Evolutionary conservation across 2,888 invertebrate genomes (phyloP).

Genomic region (Xanthorhoe designata): DNA sequence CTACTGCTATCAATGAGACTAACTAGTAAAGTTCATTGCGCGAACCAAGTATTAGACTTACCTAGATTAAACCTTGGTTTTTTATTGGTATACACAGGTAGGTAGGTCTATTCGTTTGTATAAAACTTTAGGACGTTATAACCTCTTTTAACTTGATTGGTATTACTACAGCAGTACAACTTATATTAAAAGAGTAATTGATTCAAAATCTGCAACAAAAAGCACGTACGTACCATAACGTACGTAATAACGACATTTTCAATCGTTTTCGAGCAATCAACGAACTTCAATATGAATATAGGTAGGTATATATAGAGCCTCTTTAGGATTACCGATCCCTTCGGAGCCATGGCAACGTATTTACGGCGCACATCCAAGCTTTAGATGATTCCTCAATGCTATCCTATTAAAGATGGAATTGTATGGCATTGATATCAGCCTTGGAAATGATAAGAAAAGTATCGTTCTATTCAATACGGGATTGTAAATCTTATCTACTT

Average conservation of each 20-base stretch:
- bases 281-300: constrained; percentile 47
- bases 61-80: too few species aligned
- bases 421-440: constrained; percentile 58
- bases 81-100: too few species aligned
- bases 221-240: background rate
- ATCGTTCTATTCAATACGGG: constrained; percentile 43
- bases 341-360: constrained; percentile 75
- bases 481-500: constrained; percentile 13
- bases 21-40: too few species aligned
- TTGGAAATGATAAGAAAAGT: constrained; percentile 53
- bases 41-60: too few species aligned
- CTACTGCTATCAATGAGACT: too few species aligned
- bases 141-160: too few species aligned
- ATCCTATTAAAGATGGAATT: constrained; percentile 78
- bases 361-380: constrained; percentile 73
- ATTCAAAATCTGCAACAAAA: background rate
- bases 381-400: constrained; percentile 76
- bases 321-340: constrained; percentile 80
- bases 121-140: too few species aligned
- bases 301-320: constrained; percentile 67
- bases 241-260: constrained; percentile 41
- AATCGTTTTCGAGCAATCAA: constrained; percentile 68
- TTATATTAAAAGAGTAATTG: too few species aligned
- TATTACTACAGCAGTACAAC: too few species aligned
- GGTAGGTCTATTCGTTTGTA: too few species aligned